phyloP scores from a whole-genome alignment of 2,888 invertebrate species.

The Callyntrura guangdongensis region DNA sequence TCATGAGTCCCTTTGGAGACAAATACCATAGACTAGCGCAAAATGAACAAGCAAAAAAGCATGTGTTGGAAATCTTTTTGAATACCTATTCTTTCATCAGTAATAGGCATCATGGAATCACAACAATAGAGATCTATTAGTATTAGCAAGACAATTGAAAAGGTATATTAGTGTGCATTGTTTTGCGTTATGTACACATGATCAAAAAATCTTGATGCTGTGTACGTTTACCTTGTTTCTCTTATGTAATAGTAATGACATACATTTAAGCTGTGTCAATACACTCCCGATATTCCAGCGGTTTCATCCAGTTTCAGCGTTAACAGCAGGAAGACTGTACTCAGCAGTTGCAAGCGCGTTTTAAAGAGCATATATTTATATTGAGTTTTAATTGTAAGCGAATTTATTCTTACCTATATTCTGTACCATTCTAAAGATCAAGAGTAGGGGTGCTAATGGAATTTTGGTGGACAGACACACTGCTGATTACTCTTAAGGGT shows the following conservation, averaged over 20 bases:
- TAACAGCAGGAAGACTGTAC: too few relatives aligned
- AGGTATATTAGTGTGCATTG: neutral
- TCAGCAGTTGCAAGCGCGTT: neutral
- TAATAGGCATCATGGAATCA: too few relatives aligned
- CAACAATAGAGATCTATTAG: neutral
- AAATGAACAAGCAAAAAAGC: slow-evolving; percentile 49
- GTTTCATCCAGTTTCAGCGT: too few relatives aligned
- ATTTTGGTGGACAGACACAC: slow-evolving; percentile 13
- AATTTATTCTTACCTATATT: too few relatives aligned
- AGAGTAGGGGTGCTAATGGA: neutral
- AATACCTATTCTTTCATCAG: too few relatives aligned
- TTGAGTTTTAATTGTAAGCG: too few relatives aligned
- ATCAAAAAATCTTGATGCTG: neutral
- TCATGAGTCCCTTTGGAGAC: neutral
- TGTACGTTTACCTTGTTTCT: neutral
- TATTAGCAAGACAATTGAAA: neutral
- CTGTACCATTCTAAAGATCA: too few relatives aligned
- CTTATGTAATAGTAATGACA: too few relatives aligned
- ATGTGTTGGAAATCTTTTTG: too few relatives aligned
- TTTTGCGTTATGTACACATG: neutral
- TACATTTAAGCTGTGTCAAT: too few relatives aligned
- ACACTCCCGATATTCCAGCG: too few relatives aligned
- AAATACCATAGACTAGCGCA: neutral
- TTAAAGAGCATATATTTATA: neutral
- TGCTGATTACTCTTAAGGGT: neutral